Base-by-base conservation (phyloP, 2,888 invertebrate species). In the Druceiella hillmani region DNA sequence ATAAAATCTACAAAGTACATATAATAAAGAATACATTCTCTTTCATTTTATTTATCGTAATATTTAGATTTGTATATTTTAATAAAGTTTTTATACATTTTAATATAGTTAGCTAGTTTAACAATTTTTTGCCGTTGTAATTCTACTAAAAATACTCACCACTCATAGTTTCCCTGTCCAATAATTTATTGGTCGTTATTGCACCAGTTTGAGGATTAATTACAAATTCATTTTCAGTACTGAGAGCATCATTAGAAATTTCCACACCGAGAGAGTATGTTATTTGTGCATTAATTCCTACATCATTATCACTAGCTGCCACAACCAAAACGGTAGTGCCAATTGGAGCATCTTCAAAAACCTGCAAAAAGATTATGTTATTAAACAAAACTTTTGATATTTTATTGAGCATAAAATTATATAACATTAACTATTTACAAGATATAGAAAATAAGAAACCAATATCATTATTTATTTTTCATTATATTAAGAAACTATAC, bases 151-250 rank as follows among this genome's bases (percentile, higher is more conserved):
- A n/a, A 6, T 4, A 41, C 59, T 56, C 33, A 71, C 72, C 83
- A 46, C 79, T 78, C 49, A 75, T 74, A 10, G 79, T 75, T 62
- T 99, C 98, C 15, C 97, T 73, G 59, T 99, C 97, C 30, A 99
- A 63, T 2, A 78, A 57, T 47, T 83, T 83, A 10, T 86, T 87
- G 0, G 95, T 94, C 0, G 87, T 80, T 20, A 99, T 88, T 1
- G 93, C 93, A 0, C 99, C 98, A 0, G 93, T 94, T 57, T 87
- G 87, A 0, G 89, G 76, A 59, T 98, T 92, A 47, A 99, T 94
- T 5, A 83, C 71, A 59, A 98, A 99, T 48, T 78, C 78, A 49
- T 79, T 79, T 9, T 79, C 79, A 5, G 73, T 70, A 1, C 78
- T 63, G 17, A 76, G 69, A 13, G 83, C 83, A 35, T 84, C 83